These are phyloP conservation scores for Carlito syrichta DNA, from an alignment of 2,113 vertebrate genomes.

Conservation along the genomic window DNA sequence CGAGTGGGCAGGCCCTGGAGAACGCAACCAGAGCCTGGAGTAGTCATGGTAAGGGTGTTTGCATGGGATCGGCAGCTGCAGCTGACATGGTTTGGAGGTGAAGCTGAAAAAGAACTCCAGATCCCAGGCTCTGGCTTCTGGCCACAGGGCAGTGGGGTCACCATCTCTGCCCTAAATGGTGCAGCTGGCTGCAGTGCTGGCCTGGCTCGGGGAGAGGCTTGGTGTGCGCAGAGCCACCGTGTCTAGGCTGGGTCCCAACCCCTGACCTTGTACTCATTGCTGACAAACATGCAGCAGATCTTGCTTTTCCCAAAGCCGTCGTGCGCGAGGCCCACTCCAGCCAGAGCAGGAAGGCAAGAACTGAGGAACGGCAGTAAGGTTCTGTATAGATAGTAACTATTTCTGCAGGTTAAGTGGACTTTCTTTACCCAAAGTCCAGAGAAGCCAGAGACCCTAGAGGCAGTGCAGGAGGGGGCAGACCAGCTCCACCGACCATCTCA, in stretches of 20 bases:
- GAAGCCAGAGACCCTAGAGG: neutral
- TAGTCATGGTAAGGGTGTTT: too few species aligned
- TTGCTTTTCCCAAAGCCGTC: neutral
- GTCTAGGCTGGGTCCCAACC: neutral
- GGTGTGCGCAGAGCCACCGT: neutral
- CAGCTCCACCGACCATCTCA: neutral
- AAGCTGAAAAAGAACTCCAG: too few species aligned
- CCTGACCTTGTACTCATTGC: neutral
- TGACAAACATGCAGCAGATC: neutral
- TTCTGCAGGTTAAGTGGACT: neutral
- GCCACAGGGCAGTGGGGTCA: neutral
- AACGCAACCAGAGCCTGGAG: neutral
- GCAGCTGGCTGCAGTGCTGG: neutral
- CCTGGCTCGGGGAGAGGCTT: neutral
- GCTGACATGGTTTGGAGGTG: too few species aligned
- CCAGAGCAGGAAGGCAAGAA: too few species aligned
- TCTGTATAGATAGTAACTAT: too few species aligned
- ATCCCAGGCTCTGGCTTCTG: too few species aligned
- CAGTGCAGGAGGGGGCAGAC: neutral
- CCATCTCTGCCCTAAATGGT: neutral
- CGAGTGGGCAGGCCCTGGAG: too few species aligned
- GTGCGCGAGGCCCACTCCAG: too few species aligned
- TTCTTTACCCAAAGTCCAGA: neutral
- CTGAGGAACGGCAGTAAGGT: fast-evolving
- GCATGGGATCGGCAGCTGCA: neutral